A percentile compares a stretch with the other conserved stretches of the same genome.
phyloP scores from a whole-genome alignment of 37 sponge, comb jelly and placozoan genomes.

The Geodia barretti region DNA sequence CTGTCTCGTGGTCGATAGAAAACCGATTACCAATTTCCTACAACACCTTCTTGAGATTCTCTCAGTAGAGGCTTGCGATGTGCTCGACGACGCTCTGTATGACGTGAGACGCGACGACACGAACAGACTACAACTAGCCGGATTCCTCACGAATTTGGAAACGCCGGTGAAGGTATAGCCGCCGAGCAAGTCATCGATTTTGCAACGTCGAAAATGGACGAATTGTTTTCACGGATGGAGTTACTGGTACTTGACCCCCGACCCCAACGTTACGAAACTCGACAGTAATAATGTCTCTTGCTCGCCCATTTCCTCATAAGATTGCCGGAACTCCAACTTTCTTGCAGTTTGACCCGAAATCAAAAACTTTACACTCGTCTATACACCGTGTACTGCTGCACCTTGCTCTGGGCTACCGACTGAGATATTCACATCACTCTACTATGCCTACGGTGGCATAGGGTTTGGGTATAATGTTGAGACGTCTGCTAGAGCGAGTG shows the following conservation, averaged over 20 bases:
- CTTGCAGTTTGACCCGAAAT: neutral
- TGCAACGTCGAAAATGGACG: slow-evolving; percentile 52
- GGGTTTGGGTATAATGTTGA: neutral
- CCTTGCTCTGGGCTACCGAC: slow-evolving; percentile 6
- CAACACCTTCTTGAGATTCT: slow-evolving; percentile 14
- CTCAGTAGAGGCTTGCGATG: slow-evolving; percentile 23
- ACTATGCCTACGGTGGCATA: slow-evolving; percentile 7
- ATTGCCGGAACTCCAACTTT: slow-evolving; percentile 15
- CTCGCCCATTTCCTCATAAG: slow-evolving; percentile 36
- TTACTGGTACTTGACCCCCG: slow-evolving; percentile 63
- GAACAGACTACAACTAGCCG: slow-evolving; percentile 26
- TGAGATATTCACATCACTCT: slow-evolving; percentile 13
- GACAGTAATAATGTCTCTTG: slow-evolving; percentile 12
- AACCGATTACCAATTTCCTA: slow-evolving; percentile 18
- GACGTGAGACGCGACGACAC: slow-evolving; percentile 36
- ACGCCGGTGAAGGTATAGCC: slow-evolving; percentile 27
- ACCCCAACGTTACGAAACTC: slow-evolving; percentile 34
- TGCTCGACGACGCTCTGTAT: slow-evolving; percentile 35
- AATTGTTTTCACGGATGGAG: slow-evolving; percentile 62
- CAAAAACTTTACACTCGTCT: slow-evolving; percentile 3
- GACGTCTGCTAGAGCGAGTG: neutral
- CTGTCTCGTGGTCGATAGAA: slow-evolving; percentile 38
- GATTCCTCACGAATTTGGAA: slow-evolving; percentile 69
- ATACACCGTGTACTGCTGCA: slow-evolving; percentile 20
- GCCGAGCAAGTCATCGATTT: slow-evolving; percentile 39